Conservation (phyloP, 2,113 vertebrate genomes). For the Dunckerocampus dactyliophorus region DNA sequence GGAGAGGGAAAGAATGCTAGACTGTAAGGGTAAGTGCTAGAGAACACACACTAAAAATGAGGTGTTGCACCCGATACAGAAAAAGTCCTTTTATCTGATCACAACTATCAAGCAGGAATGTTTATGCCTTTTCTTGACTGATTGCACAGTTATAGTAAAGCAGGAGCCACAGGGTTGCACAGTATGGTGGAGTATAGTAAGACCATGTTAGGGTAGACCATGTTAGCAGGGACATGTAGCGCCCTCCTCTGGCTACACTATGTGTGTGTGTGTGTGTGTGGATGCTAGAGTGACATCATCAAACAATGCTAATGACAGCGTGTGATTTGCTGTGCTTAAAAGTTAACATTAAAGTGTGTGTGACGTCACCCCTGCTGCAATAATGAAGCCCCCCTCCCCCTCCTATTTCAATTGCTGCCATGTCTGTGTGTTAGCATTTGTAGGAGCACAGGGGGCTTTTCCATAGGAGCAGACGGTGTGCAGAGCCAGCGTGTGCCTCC, state of each 20-base stretch:
- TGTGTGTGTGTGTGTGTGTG: conserved; percentile 35
- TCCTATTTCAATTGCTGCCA: conserved; percentile 7
- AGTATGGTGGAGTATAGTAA: neutral
- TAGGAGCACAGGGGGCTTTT: conserved; percentile 16
- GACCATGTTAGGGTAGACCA: no score
- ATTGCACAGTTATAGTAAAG: conserved; percentile 14
- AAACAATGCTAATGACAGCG: conserved; percentile 7
- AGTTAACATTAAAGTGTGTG: conserved; percentile 8
- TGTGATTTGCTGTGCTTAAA: conserved; percentile 2
- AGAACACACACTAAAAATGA: conserved; percentile 6
- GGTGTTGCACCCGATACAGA: neutral
- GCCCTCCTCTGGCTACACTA: conserved; percentile 55
- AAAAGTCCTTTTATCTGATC: neutral
- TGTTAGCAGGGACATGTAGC: conserved; percentile 30
- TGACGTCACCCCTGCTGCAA: conserved; percentile 19
- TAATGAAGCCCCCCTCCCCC: conserved; percentile 14
- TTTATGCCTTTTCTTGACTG: conserved; percentile 11
- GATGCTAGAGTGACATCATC: conserved; percentile 45
- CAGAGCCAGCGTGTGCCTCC: conserved; percentile 56
- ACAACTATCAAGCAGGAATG: conserved; percentile 3
- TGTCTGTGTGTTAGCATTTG: conserved; percentile 35
- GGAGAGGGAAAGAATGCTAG: conserved; percentile 40
- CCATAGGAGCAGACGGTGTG: conserved; percentile 32
- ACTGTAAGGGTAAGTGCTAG: conserved; percentile 15
- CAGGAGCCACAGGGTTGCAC: conserved; percentile 4